These are phyloP conservation scores for Drosophila kambysellisi DNA, from an alignment of 2,888 invertebrate genomes.

Conservation along the genomic window DNA sequence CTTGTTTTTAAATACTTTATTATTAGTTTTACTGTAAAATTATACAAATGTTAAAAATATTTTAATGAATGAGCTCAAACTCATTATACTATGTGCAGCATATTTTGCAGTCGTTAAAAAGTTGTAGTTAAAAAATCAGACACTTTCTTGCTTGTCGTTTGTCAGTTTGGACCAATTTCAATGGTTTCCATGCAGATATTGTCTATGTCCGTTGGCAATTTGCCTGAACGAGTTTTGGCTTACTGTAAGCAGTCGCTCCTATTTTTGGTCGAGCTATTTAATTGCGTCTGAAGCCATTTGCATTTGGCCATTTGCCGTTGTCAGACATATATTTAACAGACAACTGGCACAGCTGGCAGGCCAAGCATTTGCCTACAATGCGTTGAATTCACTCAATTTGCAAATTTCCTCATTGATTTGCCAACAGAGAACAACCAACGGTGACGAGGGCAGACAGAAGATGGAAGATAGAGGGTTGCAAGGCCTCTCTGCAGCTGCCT, in stretches of 20 bases:
- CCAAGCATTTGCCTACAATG: conserved; percentile 51
- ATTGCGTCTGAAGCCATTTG: conserved; percentile 58
- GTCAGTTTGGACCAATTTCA: conserved; percentile 25
- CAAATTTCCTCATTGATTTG: conserved; percentile 77
- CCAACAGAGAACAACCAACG: conserved; percentile 59
- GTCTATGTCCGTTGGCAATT: conserved; percentile 43
- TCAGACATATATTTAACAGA: conserved; percentile 30
- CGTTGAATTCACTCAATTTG: conserved; percentile 69
- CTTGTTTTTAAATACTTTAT: not conserved
- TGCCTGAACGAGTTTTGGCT: conserved; percentile 5
- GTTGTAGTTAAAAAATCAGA: not conserved
- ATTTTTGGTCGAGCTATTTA: conserved; percentile 43
- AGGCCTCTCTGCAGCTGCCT: conserved; percentile 12
- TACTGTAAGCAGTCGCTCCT: conserved; percentile 5
- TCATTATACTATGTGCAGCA: not conserved
- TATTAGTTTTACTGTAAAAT: not conserved
- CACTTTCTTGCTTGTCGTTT: conserved; percentile 3
- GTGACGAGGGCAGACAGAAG: conserved; percentile 17
- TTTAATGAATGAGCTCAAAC: not conserved
- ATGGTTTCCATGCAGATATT: conserved; percentile 12
- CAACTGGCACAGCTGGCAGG: conserved; percentile 31
- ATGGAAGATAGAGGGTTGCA: conserved; percentile 13
- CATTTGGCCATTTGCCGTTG: conserved; percentile 47
- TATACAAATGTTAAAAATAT: not conserved
- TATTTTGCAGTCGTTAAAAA: not conserved